Conservation (phyloP, 2,888 invertebrate species). For the Pegoplata infirma region DNA sequence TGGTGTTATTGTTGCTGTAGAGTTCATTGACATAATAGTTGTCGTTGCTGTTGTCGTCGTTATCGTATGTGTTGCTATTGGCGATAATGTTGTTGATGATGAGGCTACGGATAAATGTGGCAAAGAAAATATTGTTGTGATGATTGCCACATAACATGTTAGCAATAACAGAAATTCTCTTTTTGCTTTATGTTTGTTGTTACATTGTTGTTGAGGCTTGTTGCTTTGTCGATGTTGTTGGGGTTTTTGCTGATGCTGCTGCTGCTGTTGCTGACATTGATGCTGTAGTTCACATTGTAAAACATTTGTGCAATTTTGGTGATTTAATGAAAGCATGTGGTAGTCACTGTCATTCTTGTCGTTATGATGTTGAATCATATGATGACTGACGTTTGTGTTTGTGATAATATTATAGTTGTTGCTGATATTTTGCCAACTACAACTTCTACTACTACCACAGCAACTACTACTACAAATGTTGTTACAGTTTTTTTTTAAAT, state of each 20-base stretch:
- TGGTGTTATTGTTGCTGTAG: constrained; percentile 55
- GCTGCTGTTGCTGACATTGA: constrained; percentile 64
- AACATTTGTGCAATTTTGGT: constrained; percentile 65
- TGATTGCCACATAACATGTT: constrained; percentile 72
- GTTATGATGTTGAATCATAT: constrained; percentile 28
- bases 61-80: constrained; percentile 57
- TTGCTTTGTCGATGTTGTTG: constrained; percentile 40
- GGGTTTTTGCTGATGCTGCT: constrained; percentile 64
- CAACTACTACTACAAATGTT: constrained; percentile 61
- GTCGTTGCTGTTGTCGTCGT: constrained; percentile 20
- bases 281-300: no score
- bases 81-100: constrained; percentile 33
- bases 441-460: background rate
- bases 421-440: constrained; percentile 13
- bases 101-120: constrained; percentile 63
- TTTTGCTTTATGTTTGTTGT: constrained; percentile 49
- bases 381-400: constrained; percentile 65
- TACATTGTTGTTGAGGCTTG: constrained; percentile 56
- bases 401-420: constrained; percentile 62
- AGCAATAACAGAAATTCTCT: constrained; percentile 63
- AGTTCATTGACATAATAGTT: constrained; percentile 45
- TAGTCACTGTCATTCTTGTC: constrained; percentile 26
- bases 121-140: constrained; percentile 66
- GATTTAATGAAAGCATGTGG: constrained; percentile 57
- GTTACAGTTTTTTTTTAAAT: constrained; percentile 9